These are phyloP conservation scores for Antheraea assamensis DNA, from an alignment of 2,888 invertebrate species.

Conservation along the genomic window DNA sequence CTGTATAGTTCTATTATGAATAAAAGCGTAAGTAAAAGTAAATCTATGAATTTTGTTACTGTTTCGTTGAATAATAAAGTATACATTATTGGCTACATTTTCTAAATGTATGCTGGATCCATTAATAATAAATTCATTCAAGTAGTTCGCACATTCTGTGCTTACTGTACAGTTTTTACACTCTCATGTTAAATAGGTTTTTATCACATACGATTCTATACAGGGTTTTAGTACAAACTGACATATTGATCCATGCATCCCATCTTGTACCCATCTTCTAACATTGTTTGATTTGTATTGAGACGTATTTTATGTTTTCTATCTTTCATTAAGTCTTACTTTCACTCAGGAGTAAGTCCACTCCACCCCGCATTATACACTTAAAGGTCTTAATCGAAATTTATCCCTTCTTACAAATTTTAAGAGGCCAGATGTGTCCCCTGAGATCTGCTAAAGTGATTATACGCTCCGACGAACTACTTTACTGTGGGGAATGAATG, in stretches of 20 bases:
- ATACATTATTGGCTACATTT: no score
- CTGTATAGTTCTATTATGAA: no score
- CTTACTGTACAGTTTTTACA: no score
- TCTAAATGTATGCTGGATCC: no score
- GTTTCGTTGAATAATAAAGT: no score
- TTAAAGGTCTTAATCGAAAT: conserved; percentile 14
- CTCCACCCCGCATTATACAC: neutral
- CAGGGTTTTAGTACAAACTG: neutral
- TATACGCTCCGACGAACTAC: conserved; percentile 29
- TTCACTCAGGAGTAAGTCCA: neutral
- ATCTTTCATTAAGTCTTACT: neutral
- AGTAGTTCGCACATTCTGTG: no score
- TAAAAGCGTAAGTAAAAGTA: no score
- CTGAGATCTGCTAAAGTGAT: conserved; percentile 31
- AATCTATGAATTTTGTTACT: no score
- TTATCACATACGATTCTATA: no score
- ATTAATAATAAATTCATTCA: no score
- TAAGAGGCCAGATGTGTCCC: conserved; percentile 20
- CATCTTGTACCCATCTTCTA: neutral
- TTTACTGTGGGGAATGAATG: conserved; percentile 9
- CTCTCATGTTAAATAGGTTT: no score
- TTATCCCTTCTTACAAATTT: conserved; percentile 13
- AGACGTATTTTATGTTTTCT: neutral
- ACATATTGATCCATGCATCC: neutral
- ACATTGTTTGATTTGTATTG: no score